Base-by-base conservation (phyloP, 2,888 invertebrate species). In the Clusia tigrina region DNA sequence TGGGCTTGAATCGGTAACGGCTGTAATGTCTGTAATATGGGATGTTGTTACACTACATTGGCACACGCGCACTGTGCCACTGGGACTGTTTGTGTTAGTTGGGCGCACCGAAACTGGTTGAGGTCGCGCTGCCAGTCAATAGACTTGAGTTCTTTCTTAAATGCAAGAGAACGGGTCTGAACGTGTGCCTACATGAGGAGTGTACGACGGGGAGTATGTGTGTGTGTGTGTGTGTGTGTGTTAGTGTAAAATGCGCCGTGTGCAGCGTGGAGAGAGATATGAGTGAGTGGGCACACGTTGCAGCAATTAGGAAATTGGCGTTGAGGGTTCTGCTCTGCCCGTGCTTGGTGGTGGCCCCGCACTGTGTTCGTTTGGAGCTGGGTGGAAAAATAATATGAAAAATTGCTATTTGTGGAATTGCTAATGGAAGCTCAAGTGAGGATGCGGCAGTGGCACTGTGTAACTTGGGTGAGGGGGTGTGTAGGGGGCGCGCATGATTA, bases 1-100 rank as follows among this genome's bases (percentile, higher is more conserved):
- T 10, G n/a, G n/a, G n/a, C 6, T 6, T 3, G 42, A 3, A 6
- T 15, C 42, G 24, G n/a, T 10, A 17, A 24, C 20, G 53, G 74
- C 74, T 77, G 78, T 77, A 77, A 76, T 74, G 74, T 76, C 76
- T 75, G 76, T 77, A 75, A 75, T 77, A 77, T 74, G 77, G 76
- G 76, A 76, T 77, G 78, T 79, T 78, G 80, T 79, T 80, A 78
- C 78, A 78, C 78, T 73, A 78, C 80, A 78, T 80, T 80, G 81
- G 81, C 80, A 80, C 80, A 80, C 80, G 80, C 81, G 77, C 80
- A 74, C 66, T 72, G 69, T 80, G 81, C 79, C 81, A 80, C 81
- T 78, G 81, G 70, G 67, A 68, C 69, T 71, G 68, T 32, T 2
- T 18, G 24, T 32, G 32, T 12, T 32, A 12, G 37, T 53, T 60